Percentiles rank a stretch among this genome's conserved stretches.
Evolutionary conservation across 2,888 invertebrate genomes (phyloP).

Genomic region (Hedya salicella): DNA sequence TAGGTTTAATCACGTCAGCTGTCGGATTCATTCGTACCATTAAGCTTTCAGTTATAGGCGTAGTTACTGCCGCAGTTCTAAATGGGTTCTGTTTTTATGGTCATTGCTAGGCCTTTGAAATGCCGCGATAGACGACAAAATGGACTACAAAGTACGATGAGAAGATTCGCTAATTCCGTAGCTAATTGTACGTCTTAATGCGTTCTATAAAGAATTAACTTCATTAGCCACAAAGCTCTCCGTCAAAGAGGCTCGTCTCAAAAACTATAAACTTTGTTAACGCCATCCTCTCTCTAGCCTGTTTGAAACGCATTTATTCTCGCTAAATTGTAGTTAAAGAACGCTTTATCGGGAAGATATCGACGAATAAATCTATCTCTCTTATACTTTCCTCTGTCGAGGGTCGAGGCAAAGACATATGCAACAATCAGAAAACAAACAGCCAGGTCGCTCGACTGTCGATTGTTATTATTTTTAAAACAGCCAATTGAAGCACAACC

Average conservation of each 20-base stretch:
- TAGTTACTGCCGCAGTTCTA: background rate
- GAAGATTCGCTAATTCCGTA: background rate
- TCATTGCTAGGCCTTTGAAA: slow-evolving; percentile 9
- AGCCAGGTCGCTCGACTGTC: too few species aligned
- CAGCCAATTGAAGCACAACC: slow-evolving; percentile 31
- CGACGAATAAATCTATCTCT: too few species aligned
- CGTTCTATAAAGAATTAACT: background rate
- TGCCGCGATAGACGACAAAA: background rate
- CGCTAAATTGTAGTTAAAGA: too few species aligned
- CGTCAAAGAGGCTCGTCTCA: background rate
- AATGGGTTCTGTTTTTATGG: slow-evolving; percentile 18
- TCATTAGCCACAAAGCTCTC: background rate
- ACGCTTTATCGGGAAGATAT: too few species aligned
- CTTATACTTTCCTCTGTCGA: too few species aligned
- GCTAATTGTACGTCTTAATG: background rate
- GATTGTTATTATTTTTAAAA: background rate
- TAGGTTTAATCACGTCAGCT: slow-evolving; percentile 39
- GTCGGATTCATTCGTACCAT: slow-evolving; percentile 25
- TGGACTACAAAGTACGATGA: background rate
- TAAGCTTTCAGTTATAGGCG: slow-evolving; percentile 5
- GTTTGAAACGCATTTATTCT: background rate
- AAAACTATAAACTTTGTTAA: background rate
- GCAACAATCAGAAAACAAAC: background rate
- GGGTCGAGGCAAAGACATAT: too few species aligned
- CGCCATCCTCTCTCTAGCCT: background rate